Percentiles rank a stretch among this genome's conserved stretches.
Conservation (phyloP, 2,888 invertebrate species). For the Drosophila mercatorum region DNA sequence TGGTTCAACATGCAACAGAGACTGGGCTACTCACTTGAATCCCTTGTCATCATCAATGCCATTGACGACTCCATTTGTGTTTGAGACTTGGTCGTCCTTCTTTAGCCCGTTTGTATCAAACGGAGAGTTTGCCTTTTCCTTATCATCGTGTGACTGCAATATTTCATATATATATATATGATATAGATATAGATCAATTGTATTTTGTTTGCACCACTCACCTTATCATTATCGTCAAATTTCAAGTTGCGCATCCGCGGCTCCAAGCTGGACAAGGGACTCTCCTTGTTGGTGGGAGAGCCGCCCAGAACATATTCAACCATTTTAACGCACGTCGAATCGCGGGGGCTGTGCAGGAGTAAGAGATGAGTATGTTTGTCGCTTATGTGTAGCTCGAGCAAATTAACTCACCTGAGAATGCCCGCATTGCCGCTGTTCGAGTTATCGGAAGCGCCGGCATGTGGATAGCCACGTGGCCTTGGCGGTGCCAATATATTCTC, state of each 20-base stretch:
- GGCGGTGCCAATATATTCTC: constrained; percentile 91
- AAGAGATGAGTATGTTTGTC: constrained; percentile 47
- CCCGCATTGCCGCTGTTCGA: constrained; percentile 85
- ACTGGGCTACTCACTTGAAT: constrained; percentile 90
- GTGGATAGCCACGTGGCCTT: constrained; percentile 88
- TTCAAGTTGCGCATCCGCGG: constrained; percentile 88
- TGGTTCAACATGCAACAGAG: constrained; percentile 9
- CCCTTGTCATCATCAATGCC: constrained; percentile 94
- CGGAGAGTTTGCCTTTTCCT: constrained; percentile 86
- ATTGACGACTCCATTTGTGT: constrained; percentile 88
- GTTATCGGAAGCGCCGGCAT: constrained; percentile 86
- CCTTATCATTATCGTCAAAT: constrained; percentile 86
- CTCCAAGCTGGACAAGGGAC: constrained; percentile 86
- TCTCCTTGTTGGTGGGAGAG: constrained; percentile 92
- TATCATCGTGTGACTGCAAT: constrained; percentile 85
- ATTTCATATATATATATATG: not conserved
- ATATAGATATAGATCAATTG: too few species aligned
- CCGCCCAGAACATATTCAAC: constrained; percentile 98
- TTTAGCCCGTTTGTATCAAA: constrained; percentile 85
- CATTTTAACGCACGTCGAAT: constrained; percentile 97
- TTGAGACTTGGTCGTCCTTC: constrained; percentile 86
- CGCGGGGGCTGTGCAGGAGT: constrained; percentile 88
- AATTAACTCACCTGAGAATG: constrained; percentile 81
- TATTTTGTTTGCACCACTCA: constrained; percentile 49
- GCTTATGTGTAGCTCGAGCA: too few species aligned